Evolutionary conservation across 2,888 invertebrate species (phyloP).

Genomic region (Alloplasta piceator): DNA sequence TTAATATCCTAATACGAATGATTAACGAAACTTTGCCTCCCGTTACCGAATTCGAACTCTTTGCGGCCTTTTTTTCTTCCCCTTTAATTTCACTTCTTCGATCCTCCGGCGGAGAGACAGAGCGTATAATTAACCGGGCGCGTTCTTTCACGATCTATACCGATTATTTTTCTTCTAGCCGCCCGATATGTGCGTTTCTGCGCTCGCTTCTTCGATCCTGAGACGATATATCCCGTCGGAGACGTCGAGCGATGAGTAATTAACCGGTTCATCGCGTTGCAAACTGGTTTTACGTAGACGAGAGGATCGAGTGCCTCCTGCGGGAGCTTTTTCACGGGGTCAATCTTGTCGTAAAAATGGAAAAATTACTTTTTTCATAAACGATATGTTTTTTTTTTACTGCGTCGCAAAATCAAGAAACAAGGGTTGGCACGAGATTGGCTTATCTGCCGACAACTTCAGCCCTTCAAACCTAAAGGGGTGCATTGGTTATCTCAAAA

Average conservation of each 20-base stretch:
- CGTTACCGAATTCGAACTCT: slow-evolving; percentile 13
- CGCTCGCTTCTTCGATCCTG: slow-evolving; percentile 23
- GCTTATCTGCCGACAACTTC: too few species aligned
- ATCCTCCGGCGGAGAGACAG: slow-evolving; percentile 49
- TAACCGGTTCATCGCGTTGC: slow-evolving; percentile 61
- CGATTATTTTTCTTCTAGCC: slow-evolving; percentile 56
- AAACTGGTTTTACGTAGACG: slow-evolving; percentile 57
- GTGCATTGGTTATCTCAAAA: too few species aligned
- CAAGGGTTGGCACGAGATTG: too few species aligned
- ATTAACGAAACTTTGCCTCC: slow-evolving; percentile 40
- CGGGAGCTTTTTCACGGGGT: slow-evolving; percentile 4
- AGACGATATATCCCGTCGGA: slow-evolving; percentile 37
- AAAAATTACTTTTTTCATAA: neutral
- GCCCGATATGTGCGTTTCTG: neutral
- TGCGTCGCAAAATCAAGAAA: too few species aligned
- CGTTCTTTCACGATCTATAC: slow-evolving; percentile 44
- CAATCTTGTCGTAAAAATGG: too few species aligned
- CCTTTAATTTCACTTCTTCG: slow-evolving; percentile 38
- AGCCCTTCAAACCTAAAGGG: too few species aligned
- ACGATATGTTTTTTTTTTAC: too few species aligned
- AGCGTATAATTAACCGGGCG: slow-evolving; percentile 55
- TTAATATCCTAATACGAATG: slow-evolving; percentile 36
- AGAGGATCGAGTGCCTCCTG: slow-evolving; percentile 15
- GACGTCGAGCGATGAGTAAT: slow-evolving; percentile 53
- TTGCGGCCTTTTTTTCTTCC: slow-evolving; percentile 26